Percentiles rank a stretch among this genome's conserved stretches.
These are phyloP conservation scores for Periophthalmus magnuspinnatus DNA, from an alignment of 2,797 vertebrate genomes.

Conservation along the genomic window DNA sequence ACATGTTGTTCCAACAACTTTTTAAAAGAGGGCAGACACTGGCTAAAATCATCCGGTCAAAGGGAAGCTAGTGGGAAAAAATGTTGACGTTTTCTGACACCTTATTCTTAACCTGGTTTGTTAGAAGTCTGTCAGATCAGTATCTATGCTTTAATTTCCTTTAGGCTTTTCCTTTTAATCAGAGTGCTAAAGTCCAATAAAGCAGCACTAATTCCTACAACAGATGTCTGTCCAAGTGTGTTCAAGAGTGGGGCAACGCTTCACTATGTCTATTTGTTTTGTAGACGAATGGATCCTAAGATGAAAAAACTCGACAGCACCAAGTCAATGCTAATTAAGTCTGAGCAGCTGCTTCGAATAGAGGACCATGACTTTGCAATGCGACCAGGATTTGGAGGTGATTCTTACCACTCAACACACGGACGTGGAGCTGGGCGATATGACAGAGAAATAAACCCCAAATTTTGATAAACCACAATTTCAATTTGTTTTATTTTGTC, in stretches of 20 bases:
- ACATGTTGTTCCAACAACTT: not conserved
- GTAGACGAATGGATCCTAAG: slow-evolving; percentile 76
- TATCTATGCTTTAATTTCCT: slow-evolving; percentile 26
- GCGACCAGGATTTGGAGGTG: slow-evolving; percentile 92
- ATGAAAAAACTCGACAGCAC: slow-evolving; percentile 86
- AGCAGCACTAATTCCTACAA: slow-evolving; percentile 32
- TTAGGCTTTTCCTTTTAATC: slow-evolving; percentile 51
- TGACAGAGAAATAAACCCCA: too few species aligned
- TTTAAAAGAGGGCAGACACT: slow-evolving; percentile 15
- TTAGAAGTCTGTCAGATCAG: slow-evolving; percentile 15
- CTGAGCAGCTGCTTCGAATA: slow-evolving; percentile 87
- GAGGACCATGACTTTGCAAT: slow-evolving; percentile 92
- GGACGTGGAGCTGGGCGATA: too few species aligned
- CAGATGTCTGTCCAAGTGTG: slow-evolving; percentile 50
- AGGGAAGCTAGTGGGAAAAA: slow-evolving; percentile 12
- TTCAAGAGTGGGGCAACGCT: slow-evolving; percentile 33
- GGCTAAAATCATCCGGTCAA: not conserved
- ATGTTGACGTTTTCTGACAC: not conserved
- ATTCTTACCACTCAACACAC: not conserved
- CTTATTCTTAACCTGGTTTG: slow-evolving; percentile 12
- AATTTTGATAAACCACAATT: too few species aligned
- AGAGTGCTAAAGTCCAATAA: slow-evolving; percentile 48
- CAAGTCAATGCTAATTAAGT: slow-evolving; percentile 83
- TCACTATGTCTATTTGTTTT: slow-evolving; percentile 35
- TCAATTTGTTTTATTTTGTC: too few species aligned